phyloP scores from a whole-genome alignment of 2,113 vertebrate species.

The Steatornis caripensis region DNA sequence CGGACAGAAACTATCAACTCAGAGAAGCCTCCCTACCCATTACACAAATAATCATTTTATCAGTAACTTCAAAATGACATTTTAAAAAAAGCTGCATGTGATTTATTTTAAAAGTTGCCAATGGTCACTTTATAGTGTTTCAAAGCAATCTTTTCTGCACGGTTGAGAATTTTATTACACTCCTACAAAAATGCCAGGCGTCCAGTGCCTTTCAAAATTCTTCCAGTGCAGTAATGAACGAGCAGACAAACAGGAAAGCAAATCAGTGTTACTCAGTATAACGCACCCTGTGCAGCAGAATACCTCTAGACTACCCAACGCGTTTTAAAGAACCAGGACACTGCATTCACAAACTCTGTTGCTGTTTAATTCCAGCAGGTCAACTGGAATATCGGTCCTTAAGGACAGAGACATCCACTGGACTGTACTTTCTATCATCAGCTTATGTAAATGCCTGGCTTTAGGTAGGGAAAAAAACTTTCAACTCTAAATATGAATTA shows the following conservation, averaged over 20 bases:
- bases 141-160: neutral
- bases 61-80: neutral
- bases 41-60: neutral
- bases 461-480: neutral
- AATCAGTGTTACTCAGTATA: neutral
- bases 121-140: slow-evolving; percentile 17
- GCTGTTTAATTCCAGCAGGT: neutral
- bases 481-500: neutral
- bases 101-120: slow-evolving; percentile 6
- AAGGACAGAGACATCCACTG: neutral
- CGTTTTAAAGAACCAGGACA: neutral
- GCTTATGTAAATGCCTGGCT: rapidly evolving
- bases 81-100: neutral
- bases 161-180: neutral
- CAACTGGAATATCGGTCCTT: neutral
- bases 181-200: neutral
- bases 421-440: neutral
- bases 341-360: neutral
- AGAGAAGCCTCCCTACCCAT: neutral
- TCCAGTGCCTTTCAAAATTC: neutral
- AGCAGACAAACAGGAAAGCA: neutral
- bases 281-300: neutral
- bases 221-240: neutral
- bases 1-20: neutral
- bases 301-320: neutral